Conservation (phyloP, 2,888 invertebrate genomes). For the Lycocerus yunnanus region DNA sequence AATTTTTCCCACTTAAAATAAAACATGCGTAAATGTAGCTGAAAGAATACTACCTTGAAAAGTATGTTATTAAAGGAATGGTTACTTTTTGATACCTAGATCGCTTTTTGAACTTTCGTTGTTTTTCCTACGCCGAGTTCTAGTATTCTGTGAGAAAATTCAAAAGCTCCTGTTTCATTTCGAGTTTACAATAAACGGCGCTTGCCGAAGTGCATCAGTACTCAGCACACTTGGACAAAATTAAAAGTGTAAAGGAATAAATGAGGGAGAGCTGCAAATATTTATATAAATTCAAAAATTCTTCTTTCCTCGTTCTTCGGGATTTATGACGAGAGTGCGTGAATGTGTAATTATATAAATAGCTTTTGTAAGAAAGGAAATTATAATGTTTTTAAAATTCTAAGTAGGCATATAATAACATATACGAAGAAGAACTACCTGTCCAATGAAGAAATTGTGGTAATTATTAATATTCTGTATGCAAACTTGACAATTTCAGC, state of each 20-base stretch:
- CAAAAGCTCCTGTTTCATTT: too few relatives aligned
- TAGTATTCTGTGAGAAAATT: too few relatives aligned
- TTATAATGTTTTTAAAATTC: neutral
- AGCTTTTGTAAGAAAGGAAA: neutral
- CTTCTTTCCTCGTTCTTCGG: neutral
- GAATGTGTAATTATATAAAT: neutral
- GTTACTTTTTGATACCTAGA: too few relatives aligned
- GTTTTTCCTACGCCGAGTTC: too few relatives aligned
- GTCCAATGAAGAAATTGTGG: neutral
- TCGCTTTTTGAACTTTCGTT: too few relatives aligned
- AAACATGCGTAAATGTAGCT: too few relatives aligned
- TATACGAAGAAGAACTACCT: neutral
- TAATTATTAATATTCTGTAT: neutral
- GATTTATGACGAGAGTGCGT: neutral
- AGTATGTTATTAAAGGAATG: too few relatives aligned
- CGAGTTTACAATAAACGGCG: too few relatives aligned
- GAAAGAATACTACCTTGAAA: too few relatives aligned
- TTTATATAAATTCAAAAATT: neutral
- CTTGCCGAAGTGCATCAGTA: too few relatives aligned
- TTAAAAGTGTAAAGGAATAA: neutral
- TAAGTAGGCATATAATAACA: neutral
- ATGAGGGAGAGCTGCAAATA: neutral
- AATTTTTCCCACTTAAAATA: too few relatives aligned
- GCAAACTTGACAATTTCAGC: neutral
- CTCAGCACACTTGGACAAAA: too few relatives aligned